Evolutionary conservation across 2,797 vertebrate species (phyloP).

Genomic region (Parambassis ranga): DNA sequence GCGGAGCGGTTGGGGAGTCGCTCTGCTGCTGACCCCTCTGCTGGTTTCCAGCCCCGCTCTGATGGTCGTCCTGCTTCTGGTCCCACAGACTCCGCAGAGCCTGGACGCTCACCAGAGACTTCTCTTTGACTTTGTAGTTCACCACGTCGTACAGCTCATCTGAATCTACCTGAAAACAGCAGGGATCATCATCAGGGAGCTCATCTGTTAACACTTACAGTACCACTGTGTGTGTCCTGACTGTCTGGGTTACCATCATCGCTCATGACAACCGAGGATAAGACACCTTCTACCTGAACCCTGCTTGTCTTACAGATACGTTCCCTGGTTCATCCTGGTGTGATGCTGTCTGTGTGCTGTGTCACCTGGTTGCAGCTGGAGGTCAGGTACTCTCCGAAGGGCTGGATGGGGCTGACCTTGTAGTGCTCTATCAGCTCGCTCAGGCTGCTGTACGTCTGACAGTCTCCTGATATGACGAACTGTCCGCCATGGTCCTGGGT

Average conservation of each 20-base stretch:
- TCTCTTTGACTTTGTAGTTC: slow-evolving; percentile 10
- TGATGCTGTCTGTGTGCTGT: no score
- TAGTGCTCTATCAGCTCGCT: slow-evolving; percentile 79
- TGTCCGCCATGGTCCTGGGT: slow-evolving; percentile 72
- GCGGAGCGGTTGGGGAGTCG: neutral
- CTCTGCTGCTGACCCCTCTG: slow-evolving; percentile 9
- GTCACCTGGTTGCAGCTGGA: slow-evolving; percentile 69
- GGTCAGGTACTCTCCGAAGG: slow-evolving; percentile 84
- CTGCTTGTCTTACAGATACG: no score
- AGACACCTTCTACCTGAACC: no score
- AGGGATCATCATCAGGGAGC: no score
- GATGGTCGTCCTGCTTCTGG: slow-evolving; percentile 8
- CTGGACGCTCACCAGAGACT: slow-evolving; percentile 61
- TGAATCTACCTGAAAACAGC: slow-evolving; percentile 52
- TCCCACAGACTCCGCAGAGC: slow-evolving; percentile 69
- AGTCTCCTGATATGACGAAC: slow-evolving; percentile 80
- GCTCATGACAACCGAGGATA: no score
- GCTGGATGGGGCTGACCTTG: slow-evolving; percentile 78
- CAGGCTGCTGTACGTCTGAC: slow-evolving; percentile 70
- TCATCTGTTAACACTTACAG: no score
- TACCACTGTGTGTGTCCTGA: no score
- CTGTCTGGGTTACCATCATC: no score
- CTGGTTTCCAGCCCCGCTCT: neutral
- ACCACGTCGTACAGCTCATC: slow-evolving; percentile 80
- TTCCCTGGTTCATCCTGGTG: no score